Conservation (phyloP, 2,113 vertebrate genomes). For the cattle (Bos taurus) region ARS-UCD2.0 NC_037352.1:19623001-19623500, state of each 20-base stretch:
- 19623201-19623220: neutral
- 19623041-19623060: neutral
- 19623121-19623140: neutral
- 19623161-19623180: neutral
- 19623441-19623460: neutral
- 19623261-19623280: slow-evolving; percentile 93
- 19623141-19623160: neutral
- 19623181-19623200: neutral
- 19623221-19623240: slow-evolving; percentile 23
- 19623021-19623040: neutral
- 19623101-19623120: neutral
- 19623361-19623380: neutral
- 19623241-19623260: slow-evolving; percentile 91
- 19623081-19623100: neutral
- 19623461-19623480: neutral
- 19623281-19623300: slow-evolving; percentile 94
- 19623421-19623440: neutral
- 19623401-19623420: neutral
- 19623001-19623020: neutral
- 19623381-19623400: neutral
- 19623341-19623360: neutral
- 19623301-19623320: slow-evolving; percentile 95
- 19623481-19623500: neutral
- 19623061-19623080: neutral
- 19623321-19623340: slow-evolving; percentile 61